These are phyloP conservation scores for Biston betularia DNA, from an alignment of 2,888 invertebrate species.

Conservation along the genomic window DNA sequence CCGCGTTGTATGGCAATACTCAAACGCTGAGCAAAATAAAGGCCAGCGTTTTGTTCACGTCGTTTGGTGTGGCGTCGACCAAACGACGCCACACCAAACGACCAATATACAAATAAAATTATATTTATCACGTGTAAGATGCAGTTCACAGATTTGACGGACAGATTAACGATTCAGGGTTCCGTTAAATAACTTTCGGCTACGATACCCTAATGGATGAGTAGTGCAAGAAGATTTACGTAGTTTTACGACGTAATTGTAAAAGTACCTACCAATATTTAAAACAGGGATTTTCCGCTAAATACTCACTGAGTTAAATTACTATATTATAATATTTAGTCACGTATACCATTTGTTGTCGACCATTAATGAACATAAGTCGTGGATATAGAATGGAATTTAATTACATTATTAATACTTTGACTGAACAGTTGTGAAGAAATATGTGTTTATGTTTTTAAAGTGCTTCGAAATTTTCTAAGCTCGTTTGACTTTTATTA, in stretches of 20 bases:
- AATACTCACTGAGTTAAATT: slow-evolving; percentile 17
- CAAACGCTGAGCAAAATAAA: too few species aligned
- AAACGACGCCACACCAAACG: too few species aligned
- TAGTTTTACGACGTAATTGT: background rate
- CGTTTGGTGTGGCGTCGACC: too few species aligned
- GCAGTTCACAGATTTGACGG: too few species aligned
- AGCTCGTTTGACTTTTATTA: too few species aligned
- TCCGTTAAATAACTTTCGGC: background rate
- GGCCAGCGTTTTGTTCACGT: too few species aligned
- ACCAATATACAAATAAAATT: too few species aligned
- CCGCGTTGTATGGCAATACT: too few species aligned
- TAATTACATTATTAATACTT: background rate
- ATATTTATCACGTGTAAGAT: too few species aligned
- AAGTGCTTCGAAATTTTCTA: background rate
- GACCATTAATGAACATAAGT: background rate
- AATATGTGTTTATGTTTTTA: too few species aligned
- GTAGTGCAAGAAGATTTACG: background rate
- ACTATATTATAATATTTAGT: slow-evolving; percentile 2
- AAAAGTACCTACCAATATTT: background rate
- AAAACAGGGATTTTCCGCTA: slow-evolving; percentile 42
- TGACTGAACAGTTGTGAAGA: background rate
- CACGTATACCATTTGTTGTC: slow-evolving; percentile 19
- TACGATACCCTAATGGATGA: background rate
- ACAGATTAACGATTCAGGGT: too few species aligned
- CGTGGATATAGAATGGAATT: slow-evolving; percentile 2